Base-by-base conservation (phyloP, 2,113 vertebrate genomes). In the Vidua macroura region DNA sequence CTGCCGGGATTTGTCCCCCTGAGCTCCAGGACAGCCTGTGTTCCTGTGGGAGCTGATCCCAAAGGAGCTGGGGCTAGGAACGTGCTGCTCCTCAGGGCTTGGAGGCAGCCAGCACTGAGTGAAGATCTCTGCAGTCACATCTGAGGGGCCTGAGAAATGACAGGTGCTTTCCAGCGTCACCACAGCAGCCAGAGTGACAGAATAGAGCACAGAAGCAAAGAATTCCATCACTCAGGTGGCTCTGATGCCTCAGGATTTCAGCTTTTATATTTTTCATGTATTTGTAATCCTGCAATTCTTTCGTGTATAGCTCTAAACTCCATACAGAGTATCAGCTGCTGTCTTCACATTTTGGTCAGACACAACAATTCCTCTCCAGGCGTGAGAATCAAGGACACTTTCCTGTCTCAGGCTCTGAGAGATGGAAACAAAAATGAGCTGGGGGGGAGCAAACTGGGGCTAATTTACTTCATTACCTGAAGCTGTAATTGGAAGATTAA, bases 111-210 rank as follows among this genome's bases (percentile, higher is more conserved):
- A 19, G 43, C 35, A 0, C n/a, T 2, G 7, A 18, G 33, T 25
- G 27, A 25, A 7, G 41, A 3, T 33, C 16, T 1, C 9, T 19
- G 59, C 41, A 8, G 10, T 11, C 20, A 0, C 10, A 6, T 6
- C 73, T 56, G 30, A 44, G 62, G 14, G 23, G 25, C 41, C 48
- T 46, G 73, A 44, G 39, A 22, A 69, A 33, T 1, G 35, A 73
- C 49, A 33, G n/a, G 41, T 0, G 1, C 1, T 0, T 46, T 60
- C 24, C 76, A 15, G 68, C 8, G 46, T 75, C 4, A 0, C 5
- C 43, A 41, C 35, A 17, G 10, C 35, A 7, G 64, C 17, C 18
- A 2, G 31, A 30, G 24, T 4, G 13, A 18, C 31, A 74, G 53
- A 21, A 35, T 0, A 19, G 70, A 39, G 41, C 49, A 35, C 4